These are phyloP conservation scores for Poecilia velifera DNA, from an alignment of 2,797 vertebrate genomes.

Conservation along the genomic window DNA sequence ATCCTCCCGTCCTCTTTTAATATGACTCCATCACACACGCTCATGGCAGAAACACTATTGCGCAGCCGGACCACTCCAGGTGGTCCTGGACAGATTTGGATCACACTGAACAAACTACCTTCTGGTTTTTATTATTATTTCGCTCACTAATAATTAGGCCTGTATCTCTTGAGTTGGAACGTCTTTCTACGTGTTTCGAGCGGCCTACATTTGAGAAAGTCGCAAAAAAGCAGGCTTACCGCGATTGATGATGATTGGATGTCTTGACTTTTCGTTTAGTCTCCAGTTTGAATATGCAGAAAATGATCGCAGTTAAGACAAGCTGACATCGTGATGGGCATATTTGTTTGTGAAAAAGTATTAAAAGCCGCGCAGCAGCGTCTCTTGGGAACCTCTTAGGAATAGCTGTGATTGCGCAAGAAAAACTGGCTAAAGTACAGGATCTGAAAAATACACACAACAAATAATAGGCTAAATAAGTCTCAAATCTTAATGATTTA, in stretches of 20 bases:
- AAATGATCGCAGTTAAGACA: background rate
- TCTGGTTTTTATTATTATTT: background rate
- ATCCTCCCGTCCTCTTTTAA: slow-evolving; percentile 28
- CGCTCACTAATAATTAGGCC: background rate
- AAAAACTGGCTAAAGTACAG: slow-evolving; percentile 76
- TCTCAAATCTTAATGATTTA: background rate
- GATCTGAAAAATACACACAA: slow-evolving; percentile 8
- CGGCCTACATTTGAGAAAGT: background rate
- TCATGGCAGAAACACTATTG: background rate
- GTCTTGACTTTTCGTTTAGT: slow-evolving; percentile 9
- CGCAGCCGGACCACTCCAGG: background rate
- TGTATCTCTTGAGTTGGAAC: background rate
- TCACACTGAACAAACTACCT: background rate
- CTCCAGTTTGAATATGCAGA: background rate
- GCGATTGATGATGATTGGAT: background rate
- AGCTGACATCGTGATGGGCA: background rate
- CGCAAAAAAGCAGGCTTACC: slow-evolving; percentile 5
- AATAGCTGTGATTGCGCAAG: slow-evolving; percentile 61
- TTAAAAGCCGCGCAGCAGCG: slow-evolving; percentile 76
- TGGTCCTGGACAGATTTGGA: background rate
- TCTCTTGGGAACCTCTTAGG: slow-evolving; percentile 83
- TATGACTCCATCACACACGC: slow-evolving; percentile 11
- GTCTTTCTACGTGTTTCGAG: background rate
- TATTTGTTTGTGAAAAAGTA: slow-evolving; percentile 43
- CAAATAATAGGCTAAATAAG: background rate